Base-by-base conservation (phyloP, 1,140 invertebrate genomes). In the Rhizoglyphus robini region DNA sequence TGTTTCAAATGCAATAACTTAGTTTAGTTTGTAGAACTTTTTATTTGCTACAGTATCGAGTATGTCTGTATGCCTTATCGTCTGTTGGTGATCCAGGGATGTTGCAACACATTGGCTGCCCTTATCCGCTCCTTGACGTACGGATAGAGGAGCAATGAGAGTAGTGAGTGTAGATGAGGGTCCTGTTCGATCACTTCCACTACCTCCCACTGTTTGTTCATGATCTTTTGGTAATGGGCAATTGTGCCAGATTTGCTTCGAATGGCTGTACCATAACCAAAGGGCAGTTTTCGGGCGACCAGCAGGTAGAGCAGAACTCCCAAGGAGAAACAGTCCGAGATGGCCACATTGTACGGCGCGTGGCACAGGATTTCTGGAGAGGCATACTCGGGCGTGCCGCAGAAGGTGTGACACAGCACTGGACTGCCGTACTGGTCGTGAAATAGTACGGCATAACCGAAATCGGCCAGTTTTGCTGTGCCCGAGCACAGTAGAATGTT, bases 401-500 rank as follows among this genome's bases (percentile, higher is more conserved):
- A 54, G 31, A 54, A 54, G 8, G 23, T 25, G 8, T 5, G 8
- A 32, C 51, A 54, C 15, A 32, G 15, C 20, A 11, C 5, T 25
- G 20, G 8, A 27, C 31, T 8, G 8, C 51, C 51, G 8, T 20
- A 15, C 15, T 11, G 23, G 31, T 54, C 51, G 8, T 11, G 23
- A 5, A 20, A 8, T n/a, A 47, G 38, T 18, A 61, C 25, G 5
- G 59, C 25, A 30, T 46, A 46, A 27, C 96, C 95, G 79, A 99
- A 99, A 77, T 99, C 96, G 0, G 96, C 96, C 67, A 99, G 76
- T 75, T 98, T 99, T 1, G 95, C 96, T 78, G 96, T 92, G 76
- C 97, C 91, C n/a, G 88, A 93, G 75, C 97, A 99, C 61, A 99
- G 82, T 68, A 99, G 80, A 72, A 99, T 98, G 78, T 99, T 99